Evolutionary conservation across 1,140 invertebrate genomes (phyloP).

Genomic region (Hirudo medicinalis): DNA sequence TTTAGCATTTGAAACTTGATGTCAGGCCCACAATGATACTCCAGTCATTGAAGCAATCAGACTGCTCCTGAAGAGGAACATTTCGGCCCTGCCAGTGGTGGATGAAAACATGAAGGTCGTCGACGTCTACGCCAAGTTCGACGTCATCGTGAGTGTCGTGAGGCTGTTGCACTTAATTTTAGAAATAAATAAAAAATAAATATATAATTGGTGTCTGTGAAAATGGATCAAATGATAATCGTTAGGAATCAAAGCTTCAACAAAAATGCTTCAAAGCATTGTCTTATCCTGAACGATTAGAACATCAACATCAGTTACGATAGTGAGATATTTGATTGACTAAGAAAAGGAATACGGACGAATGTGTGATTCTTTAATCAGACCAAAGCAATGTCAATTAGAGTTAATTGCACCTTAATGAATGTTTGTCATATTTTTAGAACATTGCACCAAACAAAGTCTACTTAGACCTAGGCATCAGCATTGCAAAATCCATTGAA

Average conservation of each 20-base stretch:
- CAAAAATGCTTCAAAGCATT: no score
- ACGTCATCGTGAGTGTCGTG: slow-evolving; percentile 77
- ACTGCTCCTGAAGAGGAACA: slow-evolving; percentile 85
- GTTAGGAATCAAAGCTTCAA: no score
- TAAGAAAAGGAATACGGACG: no score
- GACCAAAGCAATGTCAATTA: no score
- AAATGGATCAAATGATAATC: no score
- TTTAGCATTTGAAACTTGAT: background rate
- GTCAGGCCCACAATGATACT: slow-evolving; percentile 66
- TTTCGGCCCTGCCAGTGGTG: slow-evolving; percentile 87
- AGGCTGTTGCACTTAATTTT: background rate
- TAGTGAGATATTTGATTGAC: no score
- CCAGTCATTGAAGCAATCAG: slow-evolving; percentile 86
- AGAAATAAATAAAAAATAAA: background rate
- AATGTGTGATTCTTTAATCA: no score
- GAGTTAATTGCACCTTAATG: no score
- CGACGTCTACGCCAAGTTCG: slow-evolving; percentile 98
- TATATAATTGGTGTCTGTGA: background rate
- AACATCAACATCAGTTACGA: no score
- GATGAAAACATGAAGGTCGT: slow-evolving; percentile 75
- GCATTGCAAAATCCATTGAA: slow-evolving; percentile 82
- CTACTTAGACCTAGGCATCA: slow-evolving; percentile 93
- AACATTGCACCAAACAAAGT: slow-evolving; percentile 98
- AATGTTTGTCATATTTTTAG: slow-evolving; percentile 42
- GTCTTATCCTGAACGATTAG: no score